phyloP scores from a whole-genome alignment of 2,113 vertebrate genomes.

The Symphodus melops region DNA sequence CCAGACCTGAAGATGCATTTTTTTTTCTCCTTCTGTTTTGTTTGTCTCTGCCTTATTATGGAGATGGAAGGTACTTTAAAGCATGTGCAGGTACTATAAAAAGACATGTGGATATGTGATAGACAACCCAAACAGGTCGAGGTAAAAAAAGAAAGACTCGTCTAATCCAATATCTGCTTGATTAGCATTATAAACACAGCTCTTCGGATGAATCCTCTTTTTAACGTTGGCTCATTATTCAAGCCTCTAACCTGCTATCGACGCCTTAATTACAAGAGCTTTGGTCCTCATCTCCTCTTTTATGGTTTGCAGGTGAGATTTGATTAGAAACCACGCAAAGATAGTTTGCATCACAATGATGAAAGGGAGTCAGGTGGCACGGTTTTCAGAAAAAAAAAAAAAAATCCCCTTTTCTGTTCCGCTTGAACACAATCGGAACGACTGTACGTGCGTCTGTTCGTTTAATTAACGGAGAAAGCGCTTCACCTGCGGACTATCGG shows the following conservation, averaged over 20 bases:
- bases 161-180: slow-evolving; percentile 16
- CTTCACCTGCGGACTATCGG: slow-evolving; percentile 36
- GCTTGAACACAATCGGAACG: slow-evolving; percentile 26
- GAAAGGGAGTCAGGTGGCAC: slow-evolving; percentile 1
- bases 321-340: slow-evolving; percentile 60
- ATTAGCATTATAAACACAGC: slow-evolving; percentile 52
- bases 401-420: slow-evolving; percentile 16
- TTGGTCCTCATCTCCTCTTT: slow-evolving; percentile 48
- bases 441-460: slow-evolving; percentile 26
- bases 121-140: slow-evolving; percentile 11
- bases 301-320: slow-evolving; percentile 54
- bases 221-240: slow-evolving; percentile 53
- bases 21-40: not conserved
- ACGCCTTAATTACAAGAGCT: slow-evolving; percentile 54
- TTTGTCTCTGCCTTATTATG: not conserved
- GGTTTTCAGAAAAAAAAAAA: slow-evolving; percentile 36
- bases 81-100: slow-evolving; percentile 6
- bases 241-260: slow-evolving; percentile 25
- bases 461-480: slow-evolving; percentile 72
- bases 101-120: slow-evolving; percentile 1
- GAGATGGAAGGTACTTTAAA: slow-evolving; percentile 10
- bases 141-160: not conserved
- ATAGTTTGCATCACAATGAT: slow-evolving; percentile 56
- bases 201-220: slow-evolving; percentile 32
- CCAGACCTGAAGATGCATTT: not conserved